These are phyloP conservation scores for Lithobius niger DNA, from an alignment of 1,140 invertebrate species.

Conservation along the genomic window DNA sequence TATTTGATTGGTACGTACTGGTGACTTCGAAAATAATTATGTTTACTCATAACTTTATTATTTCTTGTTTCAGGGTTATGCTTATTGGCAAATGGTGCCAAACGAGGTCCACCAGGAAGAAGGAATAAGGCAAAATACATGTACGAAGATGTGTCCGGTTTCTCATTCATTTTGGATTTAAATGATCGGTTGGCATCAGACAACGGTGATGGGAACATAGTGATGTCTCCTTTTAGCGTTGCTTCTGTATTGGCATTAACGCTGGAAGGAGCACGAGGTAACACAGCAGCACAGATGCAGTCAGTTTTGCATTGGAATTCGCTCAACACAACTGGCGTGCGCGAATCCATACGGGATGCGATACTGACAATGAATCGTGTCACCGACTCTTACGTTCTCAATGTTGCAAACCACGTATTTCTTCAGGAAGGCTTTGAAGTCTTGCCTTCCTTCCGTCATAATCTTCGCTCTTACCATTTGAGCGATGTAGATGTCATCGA, in stretches of 20 bases:
- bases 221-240: conserved; percentile 65
- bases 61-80: no score
- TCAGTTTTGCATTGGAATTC: conserved; percentile 15
- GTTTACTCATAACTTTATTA: no score
- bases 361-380: neutral
- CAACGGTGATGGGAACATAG: conserved; percentile 39
- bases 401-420: conserved; percentile 2
- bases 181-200: neutral
- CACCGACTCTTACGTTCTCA: neutral
- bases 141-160: conserved; percentile 3
- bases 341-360: conserved; percentile 1
- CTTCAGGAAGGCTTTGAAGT: conserved; percentile 10
- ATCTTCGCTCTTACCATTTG: conserved; percentile 44
- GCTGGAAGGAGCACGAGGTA: conserved; percentile 26
- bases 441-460: conserved; percentile 5
- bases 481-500: conserved; percentile 43
- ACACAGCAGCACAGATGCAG: conserved; percentile 21
- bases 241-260: conserved; percentile 57
- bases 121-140: no score
- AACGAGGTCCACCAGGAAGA: no score
- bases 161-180: conserved; percentile 2
- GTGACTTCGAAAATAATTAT: no score
- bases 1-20: no score
- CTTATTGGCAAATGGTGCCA: no score
- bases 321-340: neutral